Conservation (phyloP, 2,797 vertebrate species). For the Myioborus miniatus region DNA sequence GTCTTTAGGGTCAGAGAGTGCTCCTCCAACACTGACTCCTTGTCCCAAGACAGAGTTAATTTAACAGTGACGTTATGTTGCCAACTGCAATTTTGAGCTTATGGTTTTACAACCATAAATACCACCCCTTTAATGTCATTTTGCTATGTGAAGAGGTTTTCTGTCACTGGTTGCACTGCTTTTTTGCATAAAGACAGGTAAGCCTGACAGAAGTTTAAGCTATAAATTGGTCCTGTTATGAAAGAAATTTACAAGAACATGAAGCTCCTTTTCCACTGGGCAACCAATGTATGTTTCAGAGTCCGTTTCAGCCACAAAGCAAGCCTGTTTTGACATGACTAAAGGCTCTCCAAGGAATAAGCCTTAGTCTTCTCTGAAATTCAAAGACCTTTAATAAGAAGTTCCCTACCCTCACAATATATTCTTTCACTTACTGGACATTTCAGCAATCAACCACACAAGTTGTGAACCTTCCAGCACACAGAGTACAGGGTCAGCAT, state of each 20-base stretch:
- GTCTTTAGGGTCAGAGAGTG: background rate
- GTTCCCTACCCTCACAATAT: conserved; percentile 20
- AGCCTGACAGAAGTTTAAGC: background rate
- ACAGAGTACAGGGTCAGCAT: conserved; percentile 14
- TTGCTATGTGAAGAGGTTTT: background rate
- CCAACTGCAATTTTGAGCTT: conserved; percentile 38
- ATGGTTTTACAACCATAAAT: conserved; percentile 29
- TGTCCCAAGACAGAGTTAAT: background rate
- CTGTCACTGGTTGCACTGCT: background rate
- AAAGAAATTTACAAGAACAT: conserved; percentile 2
- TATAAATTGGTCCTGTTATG: conserved; percentile 1
- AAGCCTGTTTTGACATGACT: conserved; percentile 37
- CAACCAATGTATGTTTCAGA: conserved; percentile 1
- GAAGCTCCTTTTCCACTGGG: conserved; percentile 58
- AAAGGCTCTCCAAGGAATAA: conserved; percentile 37
- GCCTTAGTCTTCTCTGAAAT: conserved; percentile 45
- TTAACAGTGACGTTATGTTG: background rate
- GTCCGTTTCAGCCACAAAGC: conserved; percentile 1
- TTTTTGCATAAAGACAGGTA: conserved; percentile 17
- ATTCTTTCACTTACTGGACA: conserved; percentile 59
- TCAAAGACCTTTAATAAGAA: conserved; percentile 48
- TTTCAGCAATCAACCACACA: conserved; percentile 43
- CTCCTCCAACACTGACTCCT: background rate
- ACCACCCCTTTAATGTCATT: conserved; percentile 16
- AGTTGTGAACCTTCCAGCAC: conserved; percentile 34